Conservation (phyloP, 2,888 invertebrate genomes). For the Orchestes rusci region DNA sequence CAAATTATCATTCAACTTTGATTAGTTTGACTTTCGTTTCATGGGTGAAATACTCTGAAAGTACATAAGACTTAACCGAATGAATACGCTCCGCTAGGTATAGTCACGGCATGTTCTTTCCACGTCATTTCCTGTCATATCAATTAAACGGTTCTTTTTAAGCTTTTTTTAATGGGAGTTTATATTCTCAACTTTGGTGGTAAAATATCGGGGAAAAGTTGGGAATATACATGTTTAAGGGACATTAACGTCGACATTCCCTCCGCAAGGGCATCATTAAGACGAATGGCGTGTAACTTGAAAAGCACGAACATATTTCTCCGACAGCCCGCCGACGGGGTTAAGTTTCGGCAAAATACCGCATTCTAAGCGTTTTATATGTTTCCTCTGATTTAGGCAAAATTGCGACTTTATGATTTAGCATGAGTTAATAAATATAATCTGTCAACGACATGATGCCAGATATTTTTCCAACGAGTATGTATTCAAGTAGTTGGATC, state of each 20-base stretch:
- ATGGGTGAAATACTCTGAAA: too few species aligned
- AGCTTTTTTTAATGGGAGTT: slow-evolving; percentile 20
- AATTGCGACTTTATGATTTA: too few species aligned
- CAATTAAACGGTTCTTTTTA: slow-evolving; percentile 16
- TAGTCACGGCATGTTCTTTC: slow-evolving; percentile 11
- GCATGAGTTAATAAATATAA: too few species aligned
- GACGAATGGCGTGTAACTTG: slow-evolving; percentile 41
- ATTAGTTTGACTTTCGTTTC: too few species aligned
- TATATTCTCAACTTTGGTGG: slow-evolving; percentile 13
- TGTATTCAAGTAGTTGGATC: too few species aligned
- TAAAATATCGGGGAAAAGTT: slow-evolving; percentile 10
- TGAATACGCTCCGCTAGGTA: too few species aligned
- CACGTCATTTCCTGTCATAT: slow-evolving; percentile 9
- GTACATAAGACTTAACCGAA: too few species aligned
- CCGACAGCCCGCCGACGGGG: slow-evolving; percentile 3
- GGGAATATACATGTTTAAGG: slow-evolving; percentile 38
- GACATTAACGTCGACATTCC: slow-evolving; percentile 38
- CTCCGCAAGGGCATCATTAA: slow-evolving; percentile 38
- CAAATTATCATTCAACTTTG: too few species aligned
- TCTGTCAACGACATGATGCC: too few species aligned
- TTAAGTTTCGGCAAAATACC: slow-evolving; percentile 15
- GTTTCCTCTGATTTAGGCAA: slow-evolving; percentile 3
- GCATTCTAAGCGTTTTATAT: slow-evolving; percentile 8
- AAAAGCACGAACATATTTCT: slow-evolving; percentile 37
- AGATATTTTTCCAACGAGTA: too few species aligned